A percentile compares a stretch with the other conserved stretches of the same genome.
Evolutionary conservation across 2,888 invertebrate species (phyloP).

Genomic region (Pseudeuparius sepicola): DNA sequence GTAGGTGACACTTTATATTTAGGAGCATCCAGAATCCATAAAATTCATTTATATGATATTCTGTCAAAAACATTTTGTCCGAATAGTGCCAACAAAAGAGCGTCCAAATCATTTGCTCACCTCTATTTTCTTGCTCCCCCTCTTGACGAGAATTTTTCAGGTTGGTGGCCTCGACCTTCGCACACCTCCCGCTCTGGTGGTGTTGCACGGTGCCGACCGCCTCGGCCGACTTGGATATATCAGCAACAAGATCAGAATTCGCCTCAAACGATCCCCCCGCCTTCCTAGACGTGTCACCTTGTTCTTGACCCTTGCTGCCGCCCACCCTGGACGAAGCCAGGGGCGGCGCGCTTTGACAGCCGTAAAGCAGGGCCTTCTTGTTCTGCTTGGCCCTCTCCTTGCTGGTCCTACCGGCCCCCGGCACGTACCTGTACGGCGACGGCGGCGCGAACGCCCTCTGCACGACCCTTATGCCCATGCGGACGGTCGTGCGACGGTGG

Average conservation of each 20-base stretch:
- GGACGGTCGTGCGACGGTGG: conserved; percentile 66
- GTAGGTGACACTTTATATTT: too few species aligned
- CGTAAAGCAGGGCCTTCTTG: conserved; percentile 33
- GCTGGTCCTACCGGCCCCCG: conserved; percentile 27
- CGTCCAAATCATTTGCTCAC: too few species aligned
- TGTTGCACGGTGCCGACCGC: conserved; percentile 14
- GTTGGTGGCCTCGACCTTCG: conserved; percentile 6
- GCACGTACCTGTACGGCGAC: conserved; percentile 35
- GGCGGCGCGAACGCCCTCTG: conserved; percentile 48
- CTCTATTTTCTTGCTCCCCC: too few species aligned
- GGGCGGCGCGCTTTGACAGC: conserved; percentile 32
- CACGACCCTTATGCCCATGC: conserved; percentile 78
- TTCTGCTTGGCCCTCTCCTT: conserved; percentile 29
- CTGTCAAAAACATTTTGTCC: too few species aligned
- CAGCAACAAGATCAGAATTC: conserved; percentile 14
- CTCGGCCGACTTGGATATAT: conserved; percentile 22
- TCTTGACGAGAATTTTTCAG: too few species aligned
- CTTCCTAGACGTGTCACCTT: too few species aligned
- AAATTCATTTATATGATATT: too few species aligned
- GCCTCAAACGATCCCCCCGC: too few species aligned
- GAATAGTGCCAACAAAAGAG: too few species aligned
- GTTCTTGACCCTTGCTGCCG: too few species aligned
- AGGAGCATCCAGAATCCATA: too few species aligned
- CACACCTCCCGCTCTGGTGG: background rate
- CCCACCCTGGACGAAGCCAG: conserved; percentile 26